Evolutionary conservation across 64 coral and sea anemone genomes (phyloP).

Genomic region (Hydrozoanthus tunicans): DNA sequence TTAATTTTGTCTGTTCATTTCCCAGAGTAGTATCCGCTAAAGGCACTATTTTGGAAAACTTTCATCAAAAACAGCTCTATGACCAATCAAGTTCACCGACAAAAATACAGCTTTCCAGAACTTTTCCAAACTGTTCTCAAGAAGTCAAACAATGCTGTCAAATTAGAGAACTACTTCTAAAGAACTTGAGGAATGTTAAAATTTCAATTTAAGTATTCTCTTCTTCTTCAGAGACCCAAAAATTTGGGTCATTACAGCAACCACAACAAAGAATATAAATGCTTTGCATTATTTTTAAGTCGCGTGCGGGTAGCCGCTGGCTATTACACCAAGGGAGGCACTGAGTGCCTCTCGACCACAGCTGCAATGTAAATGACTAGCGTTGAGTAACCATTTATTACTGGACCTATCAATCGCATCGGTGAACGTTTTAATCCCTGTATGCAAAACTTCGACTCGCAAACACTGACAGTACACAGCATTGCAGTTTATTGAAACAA

Average conservation of each 20-base stretch:
- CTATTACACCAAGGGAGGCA: background rate
- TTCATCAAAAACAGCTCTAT: background rate
- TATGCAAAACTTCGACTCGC: too few species aligned
- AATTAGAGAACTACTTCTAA: background rate
- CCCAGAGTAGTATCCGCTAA: too few species aligned
- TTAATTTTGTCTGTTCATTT: too few species aligned
- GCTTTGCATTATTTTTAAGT: background rate
- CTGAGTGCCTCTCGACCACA: too few species aligned
- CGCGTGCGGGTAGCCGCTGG: background rate
- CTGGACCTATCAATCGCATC: too few species aligned
- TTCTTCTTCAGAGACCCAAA: background rate
- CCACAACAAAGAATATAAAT: conserved; percentile 13
- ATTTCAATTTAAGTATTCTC: background rate
- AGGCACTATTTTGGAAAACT: background rate
- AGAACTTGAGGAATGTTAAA: conserved; percentile 13
- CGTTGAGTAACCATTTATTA: too few species aligned
- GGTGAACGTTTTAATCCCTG: too few species aligned
- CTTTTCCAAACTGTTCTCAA: background rate
- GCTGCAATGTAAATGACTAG: too few species aligned
- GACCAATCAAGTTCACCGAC: background rate
- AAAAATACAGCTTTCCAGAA: background rate
- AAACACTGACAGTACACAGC: too few species aligned
- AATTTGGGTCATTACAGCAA: background rate
- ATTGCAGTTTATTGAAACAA: too few species aligned
- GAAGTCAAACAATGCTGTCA: background rate